Conservation (phyloP, 2,888 invertebrate species). For the Mylabris sibirica region DNA sequence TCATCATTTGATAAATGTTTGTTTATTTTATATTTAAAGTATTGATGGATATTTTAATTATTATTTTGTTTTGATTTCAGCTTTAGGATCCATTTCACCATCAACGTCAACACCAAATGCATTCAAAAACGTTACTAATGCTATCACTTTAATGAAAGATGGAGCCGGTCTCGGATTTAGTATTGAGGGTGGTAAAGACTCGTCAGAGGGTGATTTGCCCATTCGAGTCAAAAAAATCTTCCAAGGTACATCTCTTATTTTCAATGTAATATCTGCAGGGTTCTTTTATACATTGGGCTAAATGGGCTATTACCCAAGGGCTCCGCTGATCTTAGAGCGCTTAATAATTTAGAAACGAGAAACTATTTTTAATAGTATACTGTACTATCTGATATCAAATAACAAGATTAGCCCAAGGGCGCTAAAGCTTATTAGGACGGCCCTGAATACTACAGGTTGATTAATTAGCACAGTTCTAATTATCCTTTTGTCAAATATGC, state of each 20-base stretch:
- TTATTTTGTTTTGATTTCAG: neutral
- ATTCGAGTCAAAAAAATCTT: constrained; percentile 92
- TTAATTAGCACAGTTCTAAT: too few relatives aligned
- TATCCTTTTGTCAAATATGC: too few relatives aligned
- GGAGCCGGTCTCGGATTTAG: constrained; percentile 94
- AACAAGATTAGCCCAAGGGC: too few relatives aligned
- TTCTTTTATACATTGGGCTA: too few relatives aligned
- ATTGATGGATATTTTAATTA: neutral
- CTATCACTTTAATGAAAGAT: constrained; percentile 71
- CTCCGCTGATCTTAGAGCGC: too few relatives aligned
- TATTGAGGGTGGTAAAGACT: constrained; percentile 91
- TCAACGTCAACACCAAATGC: constrained; percentile 44
- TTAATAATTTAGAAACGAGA: too few relatives aligned
- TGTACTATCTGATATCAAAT: too few relatives aligned
- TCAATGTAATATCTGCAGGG: too few relatives aligned
- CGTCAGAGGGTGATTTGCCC: constrained; percentile 87
- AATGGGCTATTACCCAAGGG: too few relatives aligned
- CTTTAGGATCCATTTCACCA: neutral
- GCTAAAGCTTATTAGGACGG: too few relatives aligned
- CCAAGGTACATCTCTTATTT: constrained; percentile 71
- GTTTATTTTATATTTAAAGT: neutral
- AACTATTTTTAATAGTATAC: too few relatives aligned
- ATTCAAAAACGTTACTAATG: constrained; percentile 46
- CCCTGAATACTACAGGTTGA: too few relatives aligned
- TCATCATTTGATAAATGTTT: neutral